A percentile compares a stretch with the other conserved stretches of the same genome.
Conservation (phyloP, 2,888 invertebrate genomes). For the Ditula angustiorana region DNA sequence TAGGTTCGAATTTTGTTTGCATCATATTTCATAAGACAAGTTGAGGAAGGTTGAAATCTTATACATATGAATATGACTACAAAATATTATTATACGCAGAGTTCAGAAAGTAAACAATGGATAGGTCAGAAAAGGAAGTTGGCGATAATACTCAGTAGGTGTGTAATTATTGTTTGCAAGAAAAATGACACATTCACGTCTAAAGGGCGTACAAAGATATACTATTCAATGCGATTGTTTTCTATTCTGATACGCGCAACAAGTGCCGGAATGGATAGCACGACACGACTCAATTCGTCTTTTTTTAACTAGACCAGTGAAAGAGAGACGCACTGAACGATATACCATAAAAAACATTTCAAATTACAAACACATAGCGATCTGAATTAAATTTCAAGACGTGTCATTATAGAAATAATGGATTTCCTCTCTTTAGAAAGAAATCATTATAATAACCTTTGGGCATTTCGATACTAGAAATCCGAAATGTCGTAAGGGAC, state of each 20-base stretch:
- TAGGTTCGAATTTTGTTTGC: too few species aligned
- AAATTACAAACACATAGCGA: constrained; percentile 7
- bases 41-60: too few species aligned
- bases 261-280: too few species aligned
- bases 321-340: too few species aligned
- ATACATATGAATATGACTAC: too few species aligned
- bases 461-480: too few species aligned
- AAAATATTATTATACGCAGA: too few species aligned
- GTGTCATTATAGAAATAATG: constrained; percentile 13
- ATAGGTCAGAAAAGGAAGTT: neutral
- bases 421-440: constrained; percentile 15
- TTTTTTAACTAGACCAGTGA: too few species aligned
- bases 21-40: too few species aligned
- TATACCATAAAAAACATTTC: constrained; percentile 37
- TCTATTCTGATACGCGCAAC: constrained; percentile 41
- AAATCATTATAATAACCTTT: constrained; percentile 28
- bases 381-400: constrained; percentile 16
- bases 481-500: too few species aligned
- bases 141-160: neutral
- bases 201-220: neutral
- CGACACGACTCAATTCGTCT: too few species aligned
- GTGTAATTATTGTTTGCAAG: neutral
- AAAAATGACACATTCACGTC: neutral
- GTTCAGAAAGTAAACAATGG: neutral
- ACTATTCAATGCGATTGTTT: neutral